phyloP scores from a whole-genome alignment of 2,113 vertebrate species.

The Falco punctatus region DNA sequence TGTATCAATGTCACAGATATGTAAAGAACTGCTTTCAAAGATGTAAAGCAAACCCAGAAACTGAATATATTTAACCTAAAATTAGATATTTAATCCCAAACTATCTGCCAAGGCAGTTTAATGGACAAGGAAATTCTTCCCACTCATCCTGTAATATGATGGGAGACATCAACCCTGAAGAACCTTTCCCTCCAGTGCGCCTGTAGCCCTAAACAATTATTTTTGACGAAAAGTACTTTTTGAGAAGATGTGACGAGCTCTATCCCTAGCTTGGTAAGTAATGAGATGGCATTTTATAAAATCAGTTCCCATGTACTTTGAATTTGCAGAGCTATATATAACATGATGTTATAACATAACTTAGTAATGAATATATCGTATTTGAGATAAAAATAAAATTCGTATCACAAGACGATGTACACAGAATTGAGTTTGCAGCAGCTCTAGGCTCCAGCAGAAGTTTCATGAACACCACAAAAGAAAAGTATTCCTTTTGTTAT shows the following conservation, averaged over 20 bases:
- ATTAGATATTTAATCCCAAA: neutral
- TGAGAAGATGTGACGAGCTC: neutral
- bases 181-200: neutral
- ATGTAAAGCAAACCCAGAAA: neutral
- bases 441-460: neutral
- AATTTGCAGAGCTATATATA: conserved; percentile 48
- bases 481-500: neutral
- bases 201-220: neutral
- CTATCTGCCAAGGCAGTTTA: neutral
- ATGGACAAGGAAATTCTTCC: neutral
- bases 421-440: conserved; percentile 29
- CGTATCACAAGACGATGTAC: neutral
- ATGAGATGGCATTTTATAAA: neutral
- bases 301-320: neutral
- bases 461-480: neutral
- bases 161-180: neutral
- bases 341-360: neutral
- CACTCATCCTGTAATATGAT: neutral
- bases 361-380: conserved; percentile 12
- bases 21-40: neutral
- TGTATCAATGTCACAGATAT: neutral
- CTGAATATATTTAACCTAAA: neutral
- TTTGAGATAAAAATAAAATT: conserved; percentile 44
- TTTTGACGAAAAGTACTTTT: neutral
- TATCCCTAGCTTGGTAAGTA: neutral